These are phyloP conservation scores for Petrolisthes cinctipes DNA, from an alignment of 2,888 invertebrate species.

Conservation along the genomic window DNA sequence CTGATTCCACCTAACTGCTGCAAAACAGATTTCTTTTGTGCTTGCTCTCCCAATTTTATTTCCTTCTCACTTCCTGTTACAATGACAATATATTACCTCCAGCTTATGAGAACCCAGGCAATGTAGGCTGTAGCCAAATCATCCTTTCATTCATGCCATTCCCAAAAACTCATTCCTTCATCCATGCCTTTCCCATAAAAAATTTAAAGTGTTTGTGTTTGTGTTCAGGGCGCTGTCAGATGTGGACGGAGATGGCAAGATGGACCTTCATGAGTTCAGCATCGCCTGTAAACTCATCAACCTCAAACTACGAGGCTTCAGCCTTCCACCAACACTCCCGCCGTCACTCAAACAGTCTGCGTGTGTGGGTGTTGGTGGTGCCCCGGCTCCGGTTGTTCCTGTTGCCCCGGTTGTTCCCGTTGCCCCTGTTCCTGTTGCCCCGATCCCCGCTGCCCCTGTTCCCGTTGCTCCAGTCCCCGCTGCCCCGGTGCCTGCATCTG, in stretches of 20 bases:
- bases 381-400: constrained; percentile 19
- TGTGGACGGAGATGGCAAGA: constrained; percentile 95
- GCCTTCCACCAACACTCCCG: constrained; percentile 89
- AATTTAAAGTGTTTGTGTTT: no score
- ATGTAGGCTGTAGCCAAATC: neutral
- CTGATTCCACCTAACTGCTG: no score
- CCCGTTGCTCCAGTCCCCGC: neutral
- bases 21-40: neutral
- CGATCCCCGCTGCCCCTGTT: constrained; percentile 2
- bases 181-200: neutral
- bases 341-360: constrained; percentile 72
- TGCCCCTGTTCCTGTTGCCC: constrained; percentile 27
- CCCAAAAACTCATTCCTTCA: neutral
- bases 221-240: constrained; percentile 85
- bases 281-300: constrained; percentile 97
- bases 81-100: neutral
- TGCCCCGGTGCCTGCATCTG: neutral
- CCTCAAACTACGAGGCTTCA: constrained; percentile 90
- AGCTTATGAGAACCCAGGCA: neutral
- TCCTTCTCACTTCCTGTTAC: neutral
- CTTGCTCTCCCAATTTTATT: neutral
- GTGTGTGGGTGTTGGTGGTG: constrained; percentile 30
- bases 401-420: neutral
- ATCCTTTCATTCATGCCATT: neutral
- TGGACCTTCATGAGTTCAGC: constrained; percentile 96